Evolutionary conservation across 2,797 vertebrate species (phyloP), one percentile per base, ranked within the genome.

Genomic region (Oreochromis grahami): DNA sequence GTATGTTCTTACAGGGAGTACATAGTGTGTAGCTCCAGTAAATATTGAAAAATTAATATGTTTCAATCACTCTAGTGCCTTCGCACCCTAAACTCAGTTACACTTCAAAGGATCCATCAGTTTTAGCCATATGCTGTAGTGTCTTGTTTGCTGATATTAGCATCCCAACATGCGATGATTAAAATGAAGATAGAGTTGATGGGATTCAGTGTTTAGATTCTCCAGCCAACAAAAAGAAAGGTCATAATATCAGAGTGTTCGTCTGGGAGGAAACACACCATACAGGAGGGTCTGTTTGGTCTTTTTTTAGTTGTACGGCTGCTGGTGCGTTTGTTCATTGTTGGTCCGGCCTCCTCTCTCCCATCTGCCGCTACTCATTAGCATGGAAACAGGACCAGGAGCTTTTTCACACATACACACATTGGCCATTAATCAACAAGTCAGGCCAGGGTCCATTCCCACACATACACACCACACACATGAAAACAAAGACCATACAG

Each of bases 391-490:
- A 94, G 95, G 94, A 93, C 94, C 84, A 15, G 81, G 91, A 94
- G 92, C 84, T 68, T 94, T 95, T 95, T 95, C 95, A 95, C 95
- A 94, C 95, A 95, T 95, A 94, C 94, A 94, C 93, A 95, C 94
- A 94, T 91, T 94, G 88, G 94, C 95, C 94, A 95, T 96, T 96
- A 96, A 96, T 96, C 95, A 96, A 95, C 93, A 94, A 95, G 94
- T 95, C 95, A 95, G 94, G 94, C 93, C 92, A 80, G 80, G 92
- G 90, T 94, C 93, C 94, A 95, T 96, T 96, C 95, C 94, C 95
- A 95, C 94, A 95, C 95, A 94, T 94, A 93, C 91, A 94, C 89
- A 88, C 88, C 85, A 88, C 85, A 83, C 83, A 86, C 74, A 93
- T 84, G 87, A 92, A 94, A 84, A 95, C 95, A 95, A 95, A 95